phyloP scores from a whole-genome alignment of 2,113 vertebrate genomes.

The Mixornis gularis region DNA sequence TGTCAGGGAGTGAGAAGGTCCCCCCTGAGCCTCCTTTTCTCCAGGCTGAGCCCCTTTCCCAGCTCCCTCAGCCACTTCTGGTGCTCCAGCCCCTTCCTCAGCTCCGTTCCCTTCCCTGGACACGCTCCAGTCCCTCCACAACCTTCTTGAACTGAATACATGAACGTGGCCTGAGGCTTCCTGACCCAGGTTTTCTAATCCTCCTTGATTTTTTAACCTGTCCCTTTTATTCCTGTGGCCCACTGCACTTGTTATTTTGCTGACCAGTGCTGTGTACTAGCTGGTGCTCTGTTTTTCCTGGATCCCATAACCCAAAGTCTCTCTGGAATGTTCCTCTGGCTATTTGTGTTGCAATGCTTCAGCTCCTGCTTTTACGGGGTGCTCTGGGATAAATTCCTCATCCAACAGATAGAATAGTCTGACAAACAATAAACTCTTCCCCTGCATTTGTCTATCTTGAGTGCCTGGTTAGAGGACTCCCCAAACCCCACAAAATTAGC shows the following conservation, averaged over 20 bases:
- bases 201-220: background rate
- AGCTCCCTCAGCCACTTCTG: background rate
- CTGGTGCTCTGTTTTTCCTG: background rate
- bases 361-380: background rate
- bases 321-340: slow-evolving; percentile 1
- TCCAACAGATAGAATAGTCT: background rate
- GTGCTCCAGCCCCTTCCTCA: background rate
- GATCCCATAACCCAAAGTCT: background rate
- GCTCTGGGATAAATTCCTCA: background rate
- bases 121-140: background rate
- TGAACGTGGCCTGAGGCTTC: accelerated
- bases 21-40: background rate
- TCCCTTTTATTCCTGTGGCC: background rate
- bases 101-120: background rate
- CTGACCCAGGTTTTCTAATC: background rate
- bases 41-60: background rate
- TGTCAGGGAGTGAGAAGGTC: background rate
- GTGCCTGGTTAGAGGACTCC: background rate
- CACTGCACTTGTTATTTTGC: background rate
- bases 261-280: background rate
- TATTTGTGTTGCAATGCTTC: background rate
- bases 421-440: background rate
- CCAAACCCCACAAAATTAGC: background rate
- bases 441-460: background rate
- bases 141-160: background rate